Percentiles rank a stretch among this genome's conserved stretches.
Conservation (phyloP, 2,113 vertebrate genomes). For the Seriola quinqueradiata region DNA sequence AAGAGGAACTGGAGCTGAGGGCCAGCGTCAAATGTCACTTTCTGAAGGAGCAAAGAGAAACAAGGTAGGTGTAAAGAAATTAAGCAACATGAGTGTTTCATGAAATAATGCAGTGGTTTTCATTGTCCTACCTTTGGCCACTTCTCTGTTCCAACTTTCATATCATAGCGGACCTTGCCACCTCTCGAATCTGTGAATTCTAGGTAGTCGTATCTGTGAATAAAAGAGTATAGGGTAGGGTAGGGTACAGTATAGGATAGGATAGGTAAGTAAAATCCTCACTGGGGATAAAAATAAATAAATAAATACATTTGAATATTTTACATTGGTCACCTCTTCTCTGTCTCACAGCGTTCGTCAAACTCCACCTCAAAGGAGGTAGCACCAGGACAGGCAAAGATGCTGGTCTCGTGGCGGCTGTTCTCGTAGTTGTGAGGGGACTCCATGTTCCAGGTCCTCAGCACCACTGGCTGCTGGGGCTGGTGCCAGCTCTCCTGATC, state of each 20-base stretch:
- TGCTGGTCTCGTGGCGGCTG: conserved; percentile 93
- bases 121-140: conserved; percentile 92
- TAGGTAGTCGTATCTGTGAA: conserved; percentile 94
- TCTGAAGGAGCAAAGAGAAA: conserved; percentile 86
- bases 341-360: conserved; percentile 96
- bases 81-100: background rate
- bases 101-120: background rate
- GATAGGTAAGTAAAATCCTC: background rate
- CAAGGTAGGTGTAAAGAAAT: background rate
- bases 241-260: too few relatives aligned
- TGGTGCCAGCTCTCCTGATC: conserved; percentile 92
- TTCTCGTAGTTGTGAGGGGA: conserved; percentile 97
- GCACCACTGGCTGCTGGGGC: conserved; percentile 92
- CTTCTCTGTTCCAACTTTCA: conserved; percentile 96
- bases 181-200: conserved; percentile 97
- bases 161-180: conserved; percentile 95
- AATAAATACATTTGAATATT: background rate
- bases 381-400: conserved; percentile 94
- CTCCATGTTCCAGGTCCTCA: conserved; percentile 94
- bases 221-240: background rate
- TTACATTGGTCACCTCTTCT: conserved; percentile 87
- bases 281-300: background rate
- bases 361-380: conserved; percentile 97
- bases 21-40: conserved; percentile 96
- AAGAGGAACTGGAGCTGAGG: conserved; percentile 98